phyloP scores from a whole-genome alignment of 2,797 vertebrate genomes.

The Syncerus caffer region DNA sequence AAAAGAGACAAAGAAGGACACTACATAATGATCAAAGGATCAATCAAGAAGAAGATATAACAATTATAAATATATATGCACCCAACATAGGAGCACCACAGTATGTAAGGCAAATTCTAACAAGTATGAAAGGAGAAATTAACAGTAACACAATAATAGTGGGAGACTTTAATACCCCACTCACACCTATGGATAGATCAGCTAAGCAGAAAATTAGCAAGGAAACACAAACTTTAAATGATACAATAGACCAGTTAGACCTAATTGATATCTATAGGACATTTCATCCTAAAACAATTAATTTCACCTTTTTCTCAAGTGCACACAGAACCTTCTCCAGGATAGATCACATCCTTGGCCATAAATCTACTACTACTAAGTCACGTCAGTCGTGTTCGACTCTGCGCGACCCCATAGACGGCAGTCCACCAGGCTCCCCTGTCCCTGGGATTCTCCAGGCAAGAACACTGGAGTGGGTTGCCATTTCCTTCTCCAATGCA shows the following conservation, averaged over 20 bases:
- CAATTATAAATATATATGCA: neutral
- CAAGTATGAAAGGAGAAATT: neutral
- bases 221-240: neutral
- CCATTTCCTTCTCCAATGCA: too few relatives aligned
- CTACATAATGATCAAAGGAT: neutral
- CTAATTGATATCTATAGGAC: neutral
- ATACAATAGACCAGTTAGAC: neutral
- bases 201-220: neutral
- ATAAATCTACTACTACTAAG: too few relatives aligned
- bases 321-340: rapidly evolving
- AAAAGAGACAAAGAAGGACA: neutral
- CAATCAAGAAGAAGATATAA: neutral
- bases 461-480: too few relatives aligned
- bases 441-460: too few relatives aligned
- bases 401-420: too few relatives aligned
- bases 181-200: neutral
- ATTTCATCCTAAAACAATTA: neutral
- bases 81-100: neutral
- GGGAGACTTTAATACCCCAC: neutral
- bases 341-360: neutral
- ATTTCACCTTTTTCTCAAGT: neutral
- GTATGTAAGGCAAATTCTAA: neutral
- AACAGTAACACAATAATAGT: neutral
- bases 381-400: too few relatives aligned
- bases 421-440: too few relatives aligned